Percentiles rank a stretch among this genome's conserved stretches.
Conservation (phyloP, 2,113 vertebrate genomes). For the Oxyura jamaicensis region DNA sequence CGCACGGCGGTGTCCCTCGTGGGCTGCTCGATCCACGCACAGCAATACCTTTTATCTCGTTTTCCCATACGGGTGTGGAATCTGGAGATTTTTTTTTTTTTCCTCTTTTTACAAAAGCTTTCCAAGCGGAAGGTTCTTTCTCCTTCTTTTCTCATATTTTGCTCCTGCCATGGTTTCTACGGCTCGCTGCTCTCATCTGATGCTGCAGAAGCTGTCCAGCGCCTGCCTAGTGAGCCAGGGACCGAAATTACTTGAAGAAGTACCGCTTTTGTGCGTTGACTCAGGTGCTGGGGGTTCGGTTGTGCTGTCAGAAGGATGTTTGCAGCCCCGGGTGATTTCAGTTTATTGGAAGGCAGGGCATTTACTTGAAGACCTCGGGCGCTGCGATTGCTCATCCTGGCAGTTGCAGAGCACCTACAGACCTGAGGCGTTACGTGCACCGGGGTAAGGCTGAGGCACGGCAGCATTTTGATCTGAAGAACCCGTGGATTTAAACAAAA, state of each 20-base stretch:
- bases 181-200: accelerated
- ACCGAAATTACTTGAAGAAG: accelerated
- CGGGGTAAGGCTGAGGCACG: accelerated
- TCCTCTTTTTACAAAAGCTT: background rate
- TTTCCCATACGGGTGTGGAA: background rate
- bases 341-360: constrained; percentile 69
- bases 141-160: background rate
- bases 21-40: accelerated
- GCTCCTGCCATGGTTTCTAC: accelerated
- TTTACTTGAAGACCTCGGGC: constrained; percentile 66
- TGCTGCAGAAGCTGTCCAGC: background rate
- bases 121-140: background rate
- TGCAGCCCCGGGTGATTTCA: constrained; percentile 5
- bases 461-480: accelerated
- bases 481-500: background rate
- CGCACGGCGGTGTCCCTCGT: accelerated
- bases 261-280: background rate
- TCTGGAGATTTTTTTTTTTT: no score
- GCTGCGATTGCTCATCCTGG: constrained; percentile 63
- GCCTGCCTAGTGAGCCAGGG: accelerated
- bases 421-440: accelerated
- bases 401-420: background rate
- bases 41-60: accelerated
- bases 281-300: background rate
- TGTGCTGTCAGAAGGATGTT: constrained; percentile 36